These are phyloP conservation scores for Orthosia incerta DNA, from an alignment of 2,888 invertebrate species.

Conservation along the genomic window DNA sequence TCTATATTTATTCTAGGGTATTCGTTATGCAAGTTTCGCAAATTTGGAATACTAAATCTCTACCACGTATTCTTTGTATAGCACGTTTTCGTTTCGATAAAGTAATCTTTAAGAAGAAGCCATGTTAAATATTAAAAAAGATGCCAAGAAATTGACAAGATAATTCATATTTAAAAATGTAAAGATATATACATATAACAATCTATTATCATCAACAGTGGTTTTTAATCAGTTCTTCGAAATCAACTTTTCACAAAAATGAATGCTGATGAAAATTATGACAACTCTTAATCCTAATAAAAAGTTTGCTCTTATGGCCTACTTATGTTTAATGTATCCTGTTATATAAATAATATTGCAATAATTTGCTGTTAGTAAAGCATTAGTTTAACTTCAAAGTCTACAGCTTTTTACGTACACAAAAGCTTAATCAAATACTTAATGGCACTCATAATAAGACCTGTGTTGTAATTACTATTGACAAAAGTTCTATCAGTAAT, in stretches of 20 bases:
- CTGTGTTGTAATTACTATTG: conserved; percentile 1
- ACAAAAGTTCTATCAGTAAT: conserved; percentile 17
- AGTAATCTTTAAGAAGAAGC: neutral
- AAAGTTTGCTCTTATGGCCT: neutral
- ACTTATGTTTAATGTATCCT: neutral
- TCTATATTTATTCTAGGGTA: neutral
- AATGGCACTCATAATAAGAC: neutral
- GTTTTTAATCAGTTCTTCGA: neutral
- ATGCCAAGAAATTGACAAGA: neutral
- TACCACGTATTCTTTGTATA: conserved; percentile 3
- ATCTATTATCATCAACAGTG: neutral
- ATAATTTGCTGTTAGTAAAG: neutral
- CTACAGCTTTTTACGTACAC: neutral
- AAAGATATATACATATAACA: neutral
- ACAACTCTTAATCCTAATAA: neutral
- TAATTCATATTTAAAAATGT: neutral
- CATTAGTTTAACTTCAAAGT: conserved; percentile 15
- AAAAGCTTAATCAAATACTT: conserved; percentile 15
- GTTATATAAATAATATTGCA: conserved; percentile 5
- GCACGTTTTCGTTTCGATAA: conserved; percentile 12
- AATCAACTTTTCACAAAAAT: neutral
- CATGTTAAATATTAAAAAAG: neutral
- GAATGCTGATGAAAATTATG: neutral
- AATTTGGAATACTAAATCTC: neutral
- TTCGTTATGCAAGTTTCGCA: conserved; percentile 8